These are phyloP conservation scores for Unio delphinus DNA, from an alignment of 2,888 invertebrate genomes.

Conservation along the genomic window DNA sequence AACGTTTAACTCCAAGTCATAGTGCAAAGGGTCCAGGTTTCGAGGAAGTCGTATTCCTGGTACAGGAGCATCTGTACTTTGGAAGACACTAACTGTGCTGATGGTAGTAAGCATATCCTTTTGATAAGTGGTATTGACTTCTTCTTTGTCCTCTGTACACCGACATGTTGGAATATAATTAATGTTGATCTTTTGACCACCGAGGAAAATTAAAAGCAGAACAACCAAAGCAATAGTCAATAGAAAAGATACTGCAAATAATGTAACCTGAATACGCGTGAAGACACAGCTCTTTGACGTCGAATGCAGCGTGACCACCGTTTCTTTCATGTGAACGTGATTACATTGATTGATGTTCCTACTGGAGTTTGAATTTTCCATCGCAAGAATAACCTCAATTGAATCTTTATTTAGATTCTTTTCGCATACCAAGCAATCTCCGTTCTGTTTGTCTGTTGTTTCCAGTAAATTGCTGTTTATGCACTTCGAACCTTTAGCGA, in stretches of 20 bases:
- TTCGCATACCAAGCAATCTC: too few relatives aligned
- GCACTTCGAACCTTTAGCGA: too few relatives aligned
- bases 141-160: background rate
- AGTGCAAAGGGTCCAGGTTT: constrained; percentile 47
- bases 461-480: too few relatives aligned
- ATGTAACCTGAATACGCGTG: constrained; percentile 35
- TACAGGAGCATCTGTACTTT: constrained; percentile 11
- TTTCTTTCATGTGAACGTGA: constrained; percentile 26
- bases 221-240: constrained; percentile 39
- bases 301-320: constrained; percentile 34
- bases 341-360: constrained; percentile 7
- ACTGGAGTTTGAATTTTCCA: constrained; percentile 26
- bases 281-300: constrained; percentile 41
- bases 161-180: constrained; percentile 1
- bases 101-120: background rate
- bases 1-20: constrained; percentile 49
- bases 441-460: too few relatives aligned
- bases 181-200: constrained; percentile 4
- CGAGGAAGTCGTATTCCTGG: constrained; percentile 49
- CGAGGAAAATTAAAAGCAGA: constrained; percentile 35
- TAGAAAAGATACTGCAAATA: constrained; percentile 32
- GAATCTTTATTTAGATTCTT: too few relatives aligned
- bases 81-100: constrained; percentile 4
- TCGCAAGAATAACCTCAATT: constrained; percentile 9
- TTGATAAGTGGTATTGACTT: background rate